Base-by-base conservation (phyloP, 1,140 invertebrate genomes). In the Euwallacea fornicatus region DNA sequence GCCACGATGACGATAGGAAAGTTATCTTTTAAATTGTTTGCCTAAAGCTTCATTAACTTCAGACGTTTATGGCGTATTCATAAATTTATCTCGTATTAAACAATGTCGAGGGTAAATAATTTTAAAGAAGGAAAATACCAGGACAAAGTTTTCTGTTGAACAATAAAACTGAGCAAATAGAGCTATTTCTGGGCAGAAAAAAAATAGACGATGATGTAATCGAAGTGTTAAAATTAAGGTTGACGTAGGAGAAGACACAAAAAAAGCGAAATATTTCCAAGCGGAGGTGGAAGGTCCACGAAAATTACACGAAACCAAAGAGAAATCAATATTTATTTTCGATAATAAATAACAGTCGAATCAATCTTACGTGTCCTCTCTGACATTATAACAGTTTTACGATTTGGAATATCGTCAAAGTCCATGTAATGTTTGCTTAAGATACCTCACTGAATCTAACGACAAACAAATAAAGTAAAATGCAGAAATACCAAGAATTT, bases 41-140 rank as follows among this genome's bases (percentile, higher is more conserved):
- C 63, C 44, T 7, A 15, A 46, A 43, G 63, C 50, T 64, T 66
- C 69, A 71, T 71, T 71, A 71, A 61, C 63, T 71, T 16, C 46
- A 33, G 69, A 66, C 69, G 53, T 71, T 66, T 71, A 71, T 71
- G 58, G 64, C 42, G 56, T 66, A 64, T 71, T 71, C 69, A 71
- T 71, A 71, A 71, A 71, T 71, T 66, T 66, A 66, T 71, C 69
- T 70, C 21, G 21, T 63, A 71, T 58, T 66, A 61, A 71, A 71
- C 69, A 71, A 71, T 71, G 47, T 46, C 42, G 43, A 66, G 63
- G 62, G 63, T 62, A 71, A 71, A 71, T 66, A 71, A 53, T 7
- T 66, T 71, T 59, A 47, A 58, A 71, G n/a, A 47, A 50, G 53
- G 54, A 71, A 66, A 71, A 71, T 66, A 64, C 56, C 64, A 54